Evolutionary conservation across 2,113 vertebrate species (phyloP).

Genomic region (Podarcis cretensis): DNA sequence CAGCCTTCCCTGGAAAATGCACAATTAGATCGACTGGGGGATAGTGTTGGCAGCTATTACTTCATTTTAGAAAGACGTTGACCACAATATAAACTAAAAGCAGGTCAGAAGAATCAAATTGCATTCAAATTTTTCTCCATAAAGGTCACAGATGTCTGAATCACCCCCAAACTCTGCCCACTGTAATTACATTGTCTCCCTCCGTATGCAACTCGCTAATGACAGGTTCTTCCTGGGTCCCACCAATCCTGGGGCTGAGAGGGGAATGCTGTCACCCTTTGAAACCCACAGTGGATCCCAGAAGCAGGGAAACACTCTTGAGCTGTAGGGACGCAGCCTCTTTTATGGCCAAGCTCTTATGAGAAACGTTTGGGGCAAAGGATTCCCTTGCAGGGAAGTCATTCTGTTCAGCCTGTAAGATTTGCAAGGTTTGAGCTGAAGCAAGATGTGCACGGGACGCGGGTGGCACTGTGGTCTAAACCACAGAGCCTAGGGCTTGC

Average conservation of each 20-base stretch:
- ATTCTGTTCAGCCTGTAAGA: too few species aligned
- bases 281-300: background rate
- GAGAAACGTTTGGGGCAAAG: too few species aligned
- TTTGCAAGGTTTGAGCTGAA: too few species aligned
- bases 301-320: background rate
- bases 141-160: conserved; percentile 8
- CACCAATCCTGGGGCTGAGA: background rate
- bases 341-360: too few species aligned
- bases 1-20: background rate
- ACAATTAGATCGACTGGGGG: background rate
- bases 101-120: background rate
- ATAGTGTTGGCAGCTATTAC: background rate
- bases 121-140: background rate
- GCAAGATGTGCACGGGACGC: too few species aligned
- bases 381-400: too few species aligned
- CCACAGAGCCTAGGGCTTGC: too few species aligned
- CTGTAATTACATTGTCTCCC: background rate
- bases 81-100: background rate
- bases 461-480: too few species aligned
- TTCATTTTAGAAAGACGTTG: background rate
- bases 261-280: background rate
- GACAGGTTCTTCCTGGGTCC: background rate
- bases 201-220: background rate
- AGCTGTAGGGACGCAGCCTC: too few species aligned
- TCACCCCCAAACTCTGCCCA: background rate